Base-by-base conservation (phyloP, 2,888 invertebrate genomes). In the Therioaphis trifolii region DNA sequence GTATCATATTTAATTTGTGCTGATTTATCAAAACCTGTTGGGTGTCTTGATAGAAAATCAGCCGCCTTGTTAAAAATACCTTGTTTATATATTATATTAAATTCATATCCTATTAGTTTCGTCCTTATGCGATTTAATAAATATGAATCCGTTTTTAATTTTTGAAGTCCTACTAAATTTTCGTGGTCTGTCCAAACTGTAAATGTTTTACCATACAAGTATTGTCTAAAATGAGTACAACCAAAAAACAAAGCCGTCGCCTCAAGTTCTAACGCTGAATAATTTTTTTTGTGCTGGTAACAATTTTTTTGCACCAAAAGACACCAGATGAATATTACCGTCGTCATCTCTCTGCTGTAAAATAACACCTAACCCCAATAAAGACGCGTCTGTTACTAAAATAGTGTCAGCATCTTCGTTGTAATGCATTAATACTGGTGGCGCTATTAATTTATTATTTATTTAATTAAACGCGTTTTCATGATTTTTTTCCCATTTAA, bases 81-180 rank as follows among this genome's bases (percentile, higher is more conserved):
- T 21, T 72, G n/a, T 52, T 72, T 72, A n/a, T 29, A 72, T n/a
- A 52, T 49, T 52, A 52, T 29, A 3, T 29, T 71, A 15, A 72
- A 52, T 4, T 49, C 71, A 27, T 49, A 72, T 11, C 29, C 27
- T 29, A 72, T 72, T 52, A 72, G 9, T 52, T 72, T 72, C 7
- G n/a, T 72, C n/a, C 71, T 15, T 49, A 72, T 9, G 2, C 29
- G 15, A 27, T 72, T 72, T 18, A 72, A 27, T 27, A 29, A 4
- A 1, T 27, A 0, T 18, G 71, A 72, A 9, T 72, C 49, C 0
- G 49, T 43, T 43, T 68, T 43, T 12, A 43, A 1, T 43, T n/a
- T 43, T 43, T 68, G 43, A 12, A 68, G 5, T 0, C 18, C 18
- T 35, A 63, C 18, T 21, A 68, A n/a, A 68, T 43, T 43, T 68